Evolutionary conservation across 2,113 vertebrate species (phyloP).

Genomic region (Rhea americana): DNA sequence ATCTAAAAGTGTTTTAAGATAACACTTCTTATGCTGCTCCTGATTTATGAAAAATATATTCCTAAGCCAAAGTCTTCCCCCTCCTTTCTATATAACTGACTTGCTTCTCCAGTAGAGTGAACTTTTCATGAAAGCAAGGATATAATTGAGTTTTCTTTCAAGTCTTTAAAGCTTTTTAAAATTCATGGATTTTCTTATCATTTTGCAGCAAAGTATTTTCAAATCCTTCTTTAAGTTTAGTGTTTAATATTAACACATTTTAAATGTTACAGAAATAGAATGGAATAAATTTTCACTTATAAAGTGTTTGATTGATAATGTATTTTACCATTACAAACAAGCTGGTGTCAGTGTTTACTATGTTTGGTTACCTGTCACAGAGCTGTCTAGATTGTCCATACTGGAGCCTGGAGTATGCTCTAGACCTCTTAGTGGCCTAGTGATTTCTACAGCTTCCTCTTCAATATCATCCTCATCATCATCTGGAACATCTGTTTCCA

Average conservation of each 20-base stretch:
- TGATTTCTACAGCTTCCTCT: conserved; percentile 91
- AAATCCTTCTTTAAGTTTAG: conserved; percentile 79
- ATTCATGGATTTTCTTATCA: conserved; percentile 95
- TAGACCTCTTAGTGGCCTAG: conserved; percentile 86
- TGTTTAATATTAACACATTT: conserved; percentile 80
- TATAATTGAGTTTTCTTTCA: conserved; percentile 80
- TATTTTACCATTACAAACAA: conserved; percentile 50
- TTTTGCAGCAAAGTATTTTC: conserved; percentile 80
- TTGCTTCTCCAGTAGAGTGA: conserved; percentile 67
- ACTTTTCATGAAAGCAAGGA: conserved; percentile 73
- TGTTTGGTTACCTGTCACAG: conserved; percentile 87
- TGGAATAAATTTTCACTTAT: conserved; percentile 69
- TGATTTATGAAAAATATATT: conserved; percentile 68
- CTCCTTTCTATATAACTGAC: conserved; percentile 46
- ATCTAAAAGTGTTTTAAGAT: conserved; percentile 55
- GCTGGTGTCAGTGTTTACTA: conserved; percentile 24
- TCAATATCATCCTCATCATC: conserved; percentile 92
- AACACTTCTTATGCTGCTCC: conserved; percentile 50
- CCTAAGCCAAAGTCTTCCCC: conserved; percentile 29
- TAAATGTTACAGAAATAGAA: conserved; percentile 69
- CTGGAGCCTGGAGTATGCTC: conserved; percentile 96
- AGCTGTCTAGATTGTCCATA: conserved; percentile 98
- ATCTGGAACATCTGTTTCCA: conserved; percentile 94
- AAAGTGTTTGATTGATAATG: conserved; percentile 34
- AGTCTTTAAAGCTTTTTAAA: conserved; percentile 84